A percentile compares a stretch with the other conserved stretches of the same genome.
Conservation (phyloP, 2,113 vertebrate species). For the Arothron firmamentum region DNA sequence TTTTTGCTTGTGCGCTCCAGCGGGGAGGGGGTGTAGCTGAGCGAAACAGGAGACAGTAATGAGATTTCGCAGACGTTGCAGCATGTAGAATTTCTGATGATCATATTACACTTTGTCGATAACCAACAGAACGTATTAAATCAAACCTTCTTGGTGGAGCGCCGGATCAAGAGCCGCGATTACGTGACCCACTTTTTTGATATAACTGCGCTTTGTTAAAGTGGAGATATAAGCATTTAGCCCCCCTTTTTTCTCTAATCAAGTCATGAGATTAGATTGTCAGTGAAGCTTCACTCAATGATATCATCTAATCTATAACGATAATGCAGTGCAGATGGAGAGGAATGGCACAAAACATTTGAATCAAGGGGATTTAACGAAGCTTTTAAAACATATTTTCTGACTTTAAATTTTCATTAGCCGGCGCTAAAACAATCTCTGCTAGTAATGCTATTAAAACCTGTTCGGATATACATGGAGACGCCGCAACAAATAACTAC, state of each 20-base stretch:
- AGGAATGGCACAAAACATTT: neutral
- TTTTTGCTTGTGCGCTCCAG: constrained; percentile 43
- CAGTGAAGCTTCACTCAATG: constrained; percentile 19
- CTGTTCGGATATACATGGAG: too few species aligned
- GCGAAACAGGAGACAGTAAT: constrained; percentile 62
- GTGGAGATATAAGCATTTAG: constrained; percentile 13
- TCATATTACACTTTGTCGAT: constrained; percentile 66
- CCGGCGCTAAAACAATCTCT: neutral
- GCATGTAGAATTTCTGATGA: constrained; percentile 63
- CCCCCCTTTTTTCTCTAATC: constrained; percentile 15
- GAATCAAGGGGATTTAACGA: neutral
- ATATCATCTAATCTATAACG: constrained; percentile 6
- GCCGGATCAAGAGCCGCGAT: constrained; percentile 42
- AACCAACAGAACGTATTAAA: constrained; percentile 57
- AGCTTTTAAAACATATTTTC: neutral
- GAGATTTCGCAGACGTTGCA: constrained; percentile 62
- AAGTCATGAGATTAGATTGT: constrained; percentile 28
- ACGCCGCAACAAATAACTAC: too few species aligned
- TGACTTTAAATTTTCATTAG: neutral
- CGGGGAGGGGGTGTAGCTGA: constrained; percentile 18
- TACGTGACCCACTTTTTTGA: constrained; percentile 43
- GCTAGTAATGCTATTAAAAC: too few species aligned
- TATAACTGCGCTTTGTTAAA: constrained; percentile 34
- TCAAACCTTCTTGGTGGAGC: constrained; percentile 20
- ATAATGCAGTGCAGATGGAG: neutral